A percentile compares a stretch with the other conserved stretches of the same genome.
Conservation (phyloP, 92 coral and sea anemone species). For the Virgularia gustaviana region DNA sequence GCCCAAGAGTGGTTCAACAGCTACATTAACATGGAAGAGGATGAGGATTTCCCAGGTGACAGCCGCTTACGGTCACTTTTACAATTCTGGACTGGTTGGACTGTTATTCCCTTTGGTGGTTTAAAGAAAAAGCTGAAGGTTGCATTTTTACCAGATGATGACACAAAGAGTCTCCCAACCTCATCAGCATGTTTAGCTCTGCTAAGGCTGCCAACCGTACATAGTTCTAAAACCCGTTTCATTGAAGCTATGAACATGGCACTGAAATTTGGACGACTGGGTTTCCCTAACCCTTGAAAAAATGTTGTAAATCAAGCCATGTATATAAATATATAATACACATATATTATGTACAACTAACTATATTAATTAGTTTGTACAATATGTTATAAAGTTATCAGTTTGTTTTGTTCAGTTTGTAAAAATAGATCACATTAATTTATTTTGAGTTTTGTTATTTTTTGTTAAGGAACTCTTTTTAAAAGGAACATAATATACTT, state of each 20-base stretch:
- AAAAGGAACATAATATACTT: too few species aligned
- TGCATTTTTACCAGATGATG: constrained; percentile 44
- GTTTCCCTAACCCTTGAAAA: too few species aligned
- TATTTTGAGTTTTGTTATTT: too few species aligned
- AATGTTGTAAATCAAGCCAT: too few species aligned
- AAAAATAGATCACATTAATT: too few species aligned
- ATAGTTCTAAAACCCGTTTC: too few species aligned
- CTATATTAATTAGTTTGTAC: too few species aligned
- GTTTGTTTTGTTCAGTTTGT: too few species aligned
- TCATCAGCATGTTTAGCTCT: constrained; percentile 47
- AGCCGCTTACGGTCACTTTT: constrained; percentile 48
- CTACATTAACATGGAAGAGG: constrained; percentile 25
- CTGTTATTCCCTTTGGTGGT: constrained; percentile 33
- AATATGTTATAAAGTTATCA: too few species aligned
- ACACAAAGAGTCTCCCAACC: constrained; percentile 47
- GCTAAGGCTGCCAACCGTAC: constrained; percentile 47
- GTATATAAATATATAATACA: too few species aligned
- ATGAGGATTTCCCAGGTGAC: constrained; percentile 29
- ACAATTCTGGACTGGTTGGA: constrained; percentile 40
- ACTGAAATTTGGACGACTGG: constrained; percentile 49
- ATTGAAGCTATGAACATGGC: constrained; percentile 45
- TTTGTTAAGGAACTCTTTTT: too few species aligned
- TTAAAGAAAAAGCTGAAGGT: constrained; percentile 30
- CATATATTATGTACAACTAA: too few species aligned
- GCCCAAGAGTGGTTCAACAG: constrained; percentile 45